These are phyloP conservation scores for Agapornis canus DNA, from an alignment of 2,797 vertebrate species.

Conservation along the genomic window DNA sequence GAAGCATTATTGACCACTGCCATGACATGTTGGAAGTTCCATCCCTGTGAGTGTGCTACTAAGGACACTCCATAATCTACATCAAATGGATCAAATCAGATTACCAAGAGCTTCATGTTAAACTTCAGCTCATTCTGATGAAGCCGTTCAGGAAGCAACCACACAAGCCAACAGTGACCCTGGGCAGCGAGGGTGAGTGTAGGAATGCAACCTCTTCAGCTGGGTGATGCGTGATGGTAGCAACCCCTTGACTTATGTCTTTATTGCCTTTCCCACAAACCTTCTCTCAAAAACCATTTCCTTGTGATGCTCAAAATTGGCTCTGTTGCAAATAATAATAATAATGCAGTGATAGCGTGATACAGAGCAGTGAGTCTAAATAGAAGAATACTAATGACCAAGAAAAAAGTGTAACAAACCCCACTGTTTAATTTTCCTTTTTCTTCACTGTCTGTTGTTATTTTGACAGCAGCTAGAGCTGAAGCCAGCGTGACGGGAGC, in stretches of 20 bases:
- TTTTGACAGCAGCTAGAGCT: neutral
- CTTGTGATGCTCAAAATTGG: rapidly evolving
- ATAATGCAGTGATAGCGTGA: rapidly evolving
- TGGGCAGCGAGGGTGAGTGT: rapidly evolving
- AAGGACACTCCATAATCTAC: neutral
- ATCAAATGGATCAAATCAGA: neutral
- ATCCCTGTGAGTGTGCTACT: neutral
- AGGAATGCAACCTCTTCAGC: neutral
- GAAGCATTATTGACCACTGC: rapidly evolving
- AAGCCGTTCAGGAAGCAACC: neutral
- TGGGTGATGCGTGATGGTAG: neutral
- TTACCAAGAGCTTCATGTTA: neutral
- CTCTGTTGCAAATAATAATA: neutral
- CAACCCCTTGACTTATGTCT: neutral
- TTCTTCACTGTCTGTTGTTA: neutral
- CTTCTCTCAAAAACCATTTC: neutral
- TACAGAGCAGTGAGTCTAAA: neutral
- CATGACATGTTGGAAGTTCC: neutral
- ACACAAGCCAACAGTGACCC: neutral
- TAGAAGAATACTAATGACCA: neutral
- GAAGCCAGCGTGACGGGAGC: neutral
- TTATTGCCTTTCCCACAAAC: neutral
- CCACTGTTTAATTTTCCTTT: neutral
- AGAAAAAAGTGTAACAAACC: neutral
- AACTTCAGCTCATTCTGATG: neutral